Evolutionary conservation across 92 coral and sea anemone genomes (phyloP).

Genomic region (Porites divaricata): DNA sequence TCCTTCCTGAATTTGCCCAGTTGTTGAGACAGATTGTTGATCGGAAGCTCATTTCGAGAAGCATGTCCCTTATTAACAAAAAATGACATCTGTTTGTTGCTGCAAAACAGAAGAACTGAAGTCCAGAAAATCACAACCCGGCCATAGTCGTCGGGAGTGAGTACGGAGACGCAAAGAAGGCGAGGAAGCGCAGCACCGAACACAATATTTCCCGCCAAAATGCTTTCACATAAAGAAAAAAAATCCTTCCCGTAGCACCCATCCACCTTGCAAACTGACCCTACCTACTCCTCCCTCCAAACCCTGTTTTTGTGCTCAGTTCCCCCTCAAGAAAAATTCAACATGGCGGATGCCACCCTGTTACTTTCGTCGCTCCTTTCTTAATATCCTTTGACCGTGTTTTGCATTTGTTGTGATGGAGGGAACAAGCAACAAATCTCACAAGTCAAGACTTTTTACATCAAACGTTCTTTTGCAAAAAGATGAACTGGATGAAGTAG

Average conservation of each 20-base stretch:
- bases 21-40: conserved; percentile 63
- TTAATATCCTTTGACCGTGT: neutral
- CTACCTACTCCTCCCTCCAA: neutral
- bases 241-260: neutral
- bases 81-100: conserved; percentile 35
- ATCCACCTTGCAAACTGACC: neutral
- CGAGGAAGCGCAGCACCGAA: conserved; percentile 5
- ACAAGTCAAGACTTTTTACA: conserved; percentile 68
- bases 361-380: too few relatives aligned
- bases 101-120: neutral
- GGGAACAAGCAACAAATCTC: conserved; percentile 37
- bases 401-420: conserved; percentile 40
- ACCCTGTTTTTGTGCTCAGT: neutral
- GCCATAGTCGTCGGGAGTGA: neutral
- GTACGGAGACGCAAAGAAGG: neutral
- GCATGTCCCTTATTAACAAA: neutral
- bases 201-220: conserved; percentile 29
- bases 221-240: neutral
- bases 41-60: conserved; percentile 30
- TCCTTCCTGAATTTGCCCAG: conserved; percentile 58
- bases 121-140: neutral
- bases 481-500: conserved; percentile 85
- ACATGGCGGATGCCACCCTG: neutral
- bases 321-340: neutral
- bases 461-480: conserved; percentile 67